Evolutionary conservation across 2,888 invertebrate species (phyloP), one percentile per base, ranked within the genome.

Genomic region (Eurois occulta): DNA sequence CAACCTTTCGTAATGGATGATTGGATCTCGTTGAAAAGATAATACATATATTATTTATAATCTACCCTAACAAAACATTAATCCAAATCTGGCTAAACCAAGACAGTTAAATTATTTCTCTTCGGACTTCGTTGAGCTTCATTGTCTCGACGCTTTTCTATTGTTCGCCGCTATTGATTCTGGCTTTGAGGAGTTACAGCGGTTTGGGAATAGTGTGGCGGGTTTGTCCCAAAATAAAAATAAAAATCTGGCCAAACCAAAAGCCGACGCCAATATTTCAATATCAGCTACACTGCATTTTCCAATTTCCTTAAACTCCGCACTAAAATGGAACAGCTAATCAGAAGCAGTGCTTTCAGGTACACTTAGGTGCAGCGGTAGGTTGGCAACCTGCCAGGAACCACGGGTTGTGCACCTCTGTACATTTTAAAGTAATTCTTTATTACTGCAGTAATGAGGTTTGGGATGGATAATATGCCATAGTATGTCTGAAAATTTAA

Each of bases 351-450:
- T 48, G 70, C 58, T 35, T 43, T 52, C 67, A 81, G 86, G 75
- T 65, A 71, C 10, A 66, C 18, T 43, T 11, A 32, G 41, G 28
- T 68, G 32, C 64, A 35, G n/a, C 60, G n/a, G 48, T 67, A 48
- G 35, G 16, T 67, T 75, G 82, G 85, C 82, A 72, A 13, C n/a
- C 41, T 85, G 82, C 85, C 82, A 82, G n/a, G 11, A 8, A 35
- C 24, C 21, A 28, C 41, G 4, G 64, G 28, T 16, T 16, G 32
- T 52, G 48, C 43, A 58, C 60, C 46, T 28, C 74, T 72, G 69
- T 35, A 62, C 46, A 35, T 62, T 85, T 74, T n/a, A 43, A 69
- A 70, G 13, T 43, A 67, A 73, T 60, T 18, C 43, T 43, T 58
- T 72, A 72, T n/a, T 65, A 60, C 11, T 55, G 66, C 52, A 46